Evolutionary conservation across 2,888 invertebrate genomes (phyloP).

Genomic region (Onchidella celtica): DNA sequence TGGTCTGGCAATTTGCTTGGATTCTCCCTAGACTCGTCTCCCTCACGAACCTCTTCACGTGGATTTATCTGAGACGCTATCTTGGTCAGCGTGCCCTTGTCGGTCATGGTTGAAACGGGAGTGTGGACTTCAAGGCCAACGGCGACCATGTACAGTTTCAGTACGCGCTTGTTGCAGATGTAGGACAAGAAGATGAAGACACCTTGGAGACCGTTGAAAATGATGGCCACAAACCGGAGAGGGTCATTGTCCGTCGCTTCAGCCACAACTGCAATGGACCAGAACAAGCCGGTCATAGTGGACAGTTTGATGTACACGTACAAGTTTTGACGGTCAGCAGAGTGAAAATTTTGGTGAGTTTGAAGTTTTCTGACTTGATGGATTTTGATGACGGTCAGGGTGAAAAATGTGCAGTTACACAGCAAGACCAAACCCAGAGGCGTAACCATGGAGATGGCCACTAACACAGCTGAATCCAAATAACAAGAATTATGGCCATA

Average conservation of each 20-base stretch:
- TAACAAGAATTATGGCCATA: slow-evolving; percentile 23
- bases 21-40: too few relatives aligned
- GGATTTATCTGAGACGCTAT: background rate
- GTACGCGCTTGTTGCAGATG: slow-evolving; percentile 37
- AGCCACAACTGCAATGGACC: slow-evolving; percentile 22
- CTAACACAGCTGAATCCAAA: background rate
- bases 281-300: slow-evolving; percentile 38
- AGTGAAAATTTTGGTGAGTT: background rate
- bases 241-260: slow-evolving; percentile 28
- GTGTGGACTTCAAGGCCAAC: background rate
- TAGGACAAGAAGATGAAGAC: slow-evolving; percentile 41
- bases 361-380: slow-evolving; percentile 30
- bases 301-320: slow-evolving; percentile 44
- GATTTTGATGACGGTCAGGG: slow-evolving; percentile 11
- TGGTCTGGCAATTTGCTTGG: too few relatives aligned
- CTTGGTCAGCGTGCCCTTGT: background rate
- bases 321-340: slow-evolving; percentile 7
- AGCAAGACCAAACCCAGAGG: background rate
- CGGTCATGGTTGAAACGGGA: background rate
- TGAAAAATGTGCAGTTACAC: slow-evolving; percentile 27
- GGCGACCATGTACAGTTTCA: background rate
- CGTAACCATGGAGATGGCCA: background rate
- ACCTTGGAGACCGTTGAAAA: slow-evolving; percentile 40
- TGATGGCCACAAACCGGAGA: slow-evolving; percentile 22
- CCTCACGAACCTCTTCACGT: too few relatives aligned